Evolutionary conservation across 2,888 invertebrate genomes (phyloP), one percentile per base, ranked within the genome.

Genomic region (Altica lythri): DNA sequence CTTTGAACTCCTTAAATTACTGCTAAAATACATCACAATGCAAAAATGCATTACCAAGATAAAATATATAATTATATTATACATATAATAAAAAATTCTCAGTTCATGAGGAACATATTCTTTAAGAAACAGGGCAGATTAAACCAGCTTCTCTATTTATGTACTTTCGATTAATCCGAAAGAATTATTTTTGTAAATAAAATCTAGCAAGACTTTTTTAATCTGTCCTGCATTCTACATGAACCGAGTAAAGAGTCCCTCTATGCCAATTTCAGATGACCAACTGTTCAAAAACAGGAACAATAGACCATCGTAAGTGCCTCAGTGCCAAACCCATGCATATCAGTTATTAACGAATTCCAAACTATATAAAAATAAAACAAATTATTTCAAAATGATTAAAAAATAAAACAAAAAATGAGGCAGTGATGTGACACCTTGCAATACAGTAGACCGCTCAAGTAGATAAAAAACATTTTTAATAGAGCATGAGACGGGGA

Each of bases 41-140:
- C 86, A 86, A 86, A 68, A 85, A 85, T 85, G 85, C 84, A 84
- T 85, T 83, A 84, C 84, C 85, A 84, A 85, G 83, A 85, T 86
- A 86, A 85, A 86, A 86, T 85, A 86, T 86, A 86, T 83, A 84
- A 84, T 75, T 77, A 80, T 80, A 77, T 75, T 75, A 75, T 76
- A 77, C 75, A 76, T 74, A 72, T 69, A 71, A 72, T 70, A 72
- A 72, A 66, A 68, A 65, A 70, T 70, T 72, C 73, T 73, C 73
- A 69, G 67, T 72, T 72, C 74, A 72, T 69, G 72, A 70, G 68
- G 68, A 69, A 72, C 67, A 65, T 68, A 44, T 57, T 50, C 44
- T 34, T 27, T 27, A 50, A 44, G 45, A 47, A 64, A 59, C 59
- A 35, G 22, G 35, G 29, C 37, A 47, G 47, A 34, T 25, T 47